Evolutionary conservation across 1,140 invertebrate species (phyloP).

Genomic region (Halictus rubicundus): DNA sequence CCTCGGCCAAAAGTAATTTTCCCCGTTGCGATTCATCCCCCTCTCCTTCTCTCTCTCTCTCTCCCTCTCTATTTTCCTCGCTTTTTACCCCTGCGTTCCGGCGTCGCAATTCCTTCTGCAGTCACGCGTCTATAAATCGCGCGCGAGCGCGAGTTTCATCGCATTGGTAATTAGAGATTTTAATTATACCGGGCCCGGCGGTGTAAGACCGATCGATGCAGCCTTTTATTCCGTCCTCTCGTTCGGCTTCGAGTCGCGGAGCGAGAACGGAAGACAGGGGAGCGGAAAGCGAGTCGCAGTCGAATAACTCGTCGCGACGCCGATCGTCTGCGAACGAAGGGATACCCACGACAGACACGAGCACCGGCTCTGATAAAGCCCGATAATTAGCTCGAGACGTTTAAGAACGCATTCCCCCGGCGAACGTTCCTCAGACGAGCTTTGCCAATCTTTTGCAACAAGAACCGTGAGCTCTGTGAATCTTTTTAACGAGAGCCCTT

Average conservation of each 20-base stretch:
- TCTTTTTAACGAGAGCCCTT: no score
- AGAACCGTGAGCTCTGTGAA: no score
- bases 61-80: no score
- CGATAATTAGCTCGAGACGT: slow-evolving; percentile 2
- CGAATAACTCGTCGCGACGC: no score
- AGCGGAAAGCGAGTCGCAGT: no score
- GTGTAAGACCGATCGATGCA: background rate
- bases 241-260: no score
- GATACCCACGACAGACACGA: background rate
- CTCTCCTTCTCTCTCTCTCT: no score
- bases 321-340: background rate
- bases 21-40: background rate
- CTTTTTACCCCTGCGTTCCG: no score
- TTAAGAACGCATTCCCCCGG: background rate
- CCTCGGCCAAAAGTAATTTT: background rate
- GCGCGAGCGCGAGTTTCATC: background rate
- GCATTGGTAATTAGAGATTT: slow-evolving; percentile 38
- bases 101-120: background rate
- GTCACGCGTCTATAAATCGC: background rate
- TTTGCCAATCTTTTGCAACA: no score
- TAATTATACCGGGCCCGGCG: slow-evolving; percentile 15
- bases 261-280: no score
- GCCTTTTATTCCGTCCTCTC: background rate
- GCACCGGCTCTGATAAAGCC: background rate
- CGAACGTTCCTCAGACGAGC: no score